A percentile compares a stretch with the other conserved stretches of the same genome.
Conservation (phyloP, 2,113 vertebrate genomes). For the Sceloporus tristichus region DNA sequence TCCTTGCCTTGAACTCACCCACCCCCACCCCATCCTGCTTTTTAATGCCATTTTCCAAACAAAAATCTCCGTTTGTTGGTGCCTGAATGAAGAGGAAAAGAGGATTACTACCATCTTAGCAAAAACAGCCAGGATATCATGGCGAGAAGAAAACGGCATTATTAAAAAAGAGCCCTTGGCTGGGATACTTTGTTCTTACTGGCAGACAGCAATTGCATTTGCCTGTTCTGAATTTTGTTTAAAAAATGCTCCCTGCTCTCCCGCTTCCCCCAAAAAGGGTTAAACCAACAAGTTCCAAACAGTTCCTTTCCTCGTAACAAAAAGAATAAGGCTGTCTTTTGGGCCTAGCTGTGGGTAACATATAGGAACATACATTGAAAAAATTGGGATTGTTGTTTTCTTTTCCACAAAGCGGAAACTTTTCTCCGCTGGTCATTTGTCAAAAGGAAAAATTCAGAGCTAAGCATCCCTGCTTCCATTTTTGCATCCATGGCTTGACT, state of each 20-base stretch:
- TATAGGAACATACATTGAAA: neutral
- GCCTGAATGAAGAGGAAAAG: constrained; percentile 28
- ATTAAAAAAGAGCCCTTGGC: constrained; percentile 34
- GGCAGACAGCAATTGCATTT: neutral
- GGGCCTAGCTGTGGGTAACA: neutral
- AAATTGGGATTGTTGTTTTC: neutral
- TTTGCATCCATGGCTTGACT: constrained; percentile 30
- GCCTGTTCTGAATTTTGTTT: neutral
- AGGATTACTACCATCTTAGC: constrained; percentile 30
- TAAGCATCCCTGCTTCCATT: constrained; percentile 47
- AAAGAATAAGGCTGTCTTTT: constrained; percentile 41
- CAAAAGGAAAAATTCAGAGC: constrained; percentile 60
- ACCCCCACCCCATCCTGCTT: neutral
- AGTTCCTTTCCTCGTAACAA: constrained; percentile 26
- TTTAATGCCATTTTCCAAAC: constrained; percentile 27
- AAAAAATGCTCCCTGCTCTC: neutral
- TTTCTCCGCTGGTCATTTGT: constrained; percentile 45
- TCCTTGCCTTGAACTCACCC: neutral
- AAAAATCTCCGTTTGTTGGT: neutral
- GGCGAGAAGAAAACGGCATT: constrained; percentile 15
- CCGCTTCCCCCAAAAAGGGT: constrained; percentile 24
- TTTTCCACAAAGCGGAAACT: neutral
- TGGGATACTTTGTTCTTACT: neutral
- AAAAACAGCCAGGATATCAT: constrained; percentile 19
- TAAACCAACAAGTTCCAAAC: neutral